A percentile compares a stretch with the other conserved stretches of the same genome.
These are phyloP conservation scores for Drosophila mojavensis DNA, from an alignment of 1,140 invertebrate species.

Conservation along the genomic window DNA sequence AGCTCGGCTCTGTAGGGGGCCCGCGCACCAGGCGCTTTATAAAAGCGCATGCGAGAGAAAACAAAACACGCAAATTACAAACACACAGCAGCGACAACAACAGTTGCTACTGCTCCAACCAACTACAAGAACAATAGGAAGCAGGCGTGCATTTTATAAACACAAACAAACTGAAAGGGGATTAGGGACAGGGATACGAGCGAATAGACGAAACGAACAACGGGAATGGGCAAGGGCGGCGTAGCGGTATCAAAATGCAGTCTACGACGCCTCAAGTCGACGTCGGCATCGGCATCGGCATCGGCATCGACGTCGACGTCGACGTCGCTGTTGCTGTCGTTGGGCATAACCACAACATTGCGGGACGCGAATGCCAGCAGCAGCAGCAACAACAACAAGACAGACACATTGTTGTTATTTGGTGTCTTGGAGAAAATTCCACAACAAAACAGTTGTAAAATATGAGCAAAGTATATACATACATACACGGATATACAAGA, in stretches of 20 bases:
- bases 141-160: conserved; percentile 49
- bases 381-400: conserved; percentile 41
- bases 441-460: conserved; percentile 80
- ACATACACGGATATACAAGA: conserved; percentile 21
- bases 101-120: conserved; percentile 47
- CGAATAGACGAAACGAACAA: neutral
- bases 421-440: conserved; percentile 74
- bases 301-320: conserved; percentile 1
- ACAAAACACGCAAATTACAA: conserved; percentile 74
- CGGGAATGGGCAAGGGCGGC: conserved; percentile 10
- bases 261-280: conserved; percentile 20
- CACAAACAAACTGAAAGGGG: conserved; percentile 57
- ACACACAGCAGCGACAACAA: conserved; percentile 47
- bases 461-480: conserved; percentile 60
- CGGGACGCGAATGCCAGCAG: conserved; percentile 49
- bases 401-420: conserved; percentile 47
- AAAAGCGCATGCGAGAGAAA: conserved; percentile 65
- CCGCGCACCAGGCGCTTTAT: conserved; percentile 29
- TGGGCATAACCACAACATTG: conserved; percentile 62
- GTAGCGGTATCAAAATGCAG: conserved; percentile 37
- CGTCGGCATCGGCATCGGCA: too few relatives aligned
- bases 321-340: conserved; percentile 12
- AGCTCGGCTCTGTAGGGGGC: conserved; percentile 26
- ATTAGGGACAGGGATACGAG: conserved; percentile 1
- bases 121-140: conserved; percentile 54